Percentiles rank a stretch among this genome's conserved stretches.
phyloP scores from a whole-genome alignment of 2,888 invertebrate species.

The Tipula helvola region DNA sequence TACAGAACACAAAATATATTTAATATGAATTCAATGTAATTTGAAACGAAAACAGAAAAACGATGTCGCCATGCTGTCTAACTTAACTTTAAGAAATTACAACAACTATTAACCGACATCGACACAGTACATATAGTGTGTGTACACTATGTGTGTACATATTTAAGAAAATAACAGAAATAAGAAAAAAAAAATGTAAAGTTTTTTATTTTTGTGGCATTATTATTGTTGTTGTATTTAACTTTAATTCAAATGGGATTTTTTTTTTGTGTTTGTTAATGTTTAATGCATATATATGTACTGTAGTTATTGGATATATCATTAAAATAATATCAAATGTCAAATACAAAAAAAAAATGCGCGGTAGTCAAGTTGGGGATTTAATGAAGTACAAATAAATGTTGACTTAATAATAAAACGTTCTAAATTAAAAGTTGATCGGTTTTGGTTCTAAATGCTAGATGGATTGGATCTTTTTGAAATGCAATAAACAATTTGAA shows the following conservation, averaged over 20 bases:
- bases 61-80: conserved; percentile 4
- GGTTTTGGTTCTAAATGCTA: too few species aligned
- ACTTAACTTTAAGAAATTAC: background rate
- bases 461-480: too few species aligned
- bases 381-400: background rate
- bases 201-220: background rate
- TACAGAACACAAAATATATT: too few species aligned
- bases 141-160: background rate
- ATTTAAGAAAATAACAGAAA: background rate
- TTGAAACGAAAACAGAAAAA: conserved; percentile 4
- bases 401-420: background rate
- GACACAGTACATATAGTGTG: background rate
- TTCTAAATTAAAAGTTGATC: background rate
- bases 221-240: background rate
- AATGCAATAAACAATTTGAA: too few species aligned
- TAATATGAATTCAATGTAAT: background rate
- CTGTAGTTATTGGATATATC: background rate
- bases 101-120: background rate
- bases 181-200: background rate
- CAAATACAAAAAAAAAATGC: background rate
- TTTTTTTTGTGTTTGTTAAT: background rate
- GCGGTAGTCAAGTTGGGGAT: background rate
- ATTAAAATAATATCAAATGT: background rate
- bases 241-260: background rate
- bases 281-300: background rate